Evolutionary conservation across 1,140 invertebrate species (phyloP).

Genomic region (Ceratina japonica): DNA sequence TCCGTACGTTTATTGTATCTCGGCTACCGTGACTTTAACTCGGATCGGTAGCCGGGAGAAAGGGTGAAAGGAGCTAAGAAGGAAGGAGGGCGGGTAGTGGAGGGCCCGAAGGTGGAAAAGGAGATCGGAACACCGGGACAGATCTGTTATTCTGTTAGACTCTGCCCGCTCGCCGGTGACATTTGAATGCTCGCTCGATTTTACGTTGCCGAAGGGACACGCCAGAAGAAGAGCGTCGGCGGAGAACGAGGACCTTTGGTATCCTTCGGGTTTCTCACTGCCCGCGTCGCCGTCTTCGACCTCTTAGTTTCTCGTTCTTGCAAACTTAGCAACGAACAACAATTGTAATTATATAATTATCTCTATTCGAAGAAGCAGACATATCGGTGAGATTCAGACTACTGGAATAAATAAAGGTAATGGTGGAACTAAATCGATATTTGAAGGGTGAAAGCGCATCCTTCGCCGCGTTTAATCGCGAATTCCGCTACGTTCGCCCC

Average conservation of each 20-base stretch:
- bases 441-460: no score
- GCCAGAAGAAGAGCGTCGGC: slow-evolving; percentile 38
- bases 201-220: slow-evolving; percentile 42
- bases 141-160: slow-evolving; percentile 76
- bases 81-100: slow-evolving; percentile 11
- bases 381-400: no score
- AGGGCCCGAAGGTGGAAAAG: slow-evolving; percentile 28
- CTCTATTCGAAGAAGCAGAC: no score
- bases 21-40: slow-evolving; percentile 69
- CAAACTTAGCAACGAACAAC: background rate
- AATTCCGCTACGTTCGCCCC: slow-evolving; percentile 4
- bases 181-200: slow-evolving; percentile 76
- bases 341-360: no score
- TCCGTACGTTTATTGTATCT: slow-evolving; percentile 76
- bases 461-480: background rate
- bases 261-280: background rate
- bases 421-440: no score
- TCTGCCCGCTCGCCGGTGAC: slow-evolving; percentile 69
- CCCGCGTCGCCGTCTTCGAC: background rate
- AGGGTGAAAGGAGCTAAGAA: slow-evolving; percentile 44
- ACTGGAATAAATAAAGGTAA: no score
- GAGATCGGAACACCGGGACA: slow-evolving; percentile 61
- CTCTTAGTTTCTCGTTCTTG: background rate
- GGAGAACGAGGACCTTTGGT: slow-evolving; percentile 26
- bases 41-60: slow-evolving; percentile 42